phyloP scores from a whole-genome alignment of 2,113 vertebrate species.

The Carassius auratus region DNA sequence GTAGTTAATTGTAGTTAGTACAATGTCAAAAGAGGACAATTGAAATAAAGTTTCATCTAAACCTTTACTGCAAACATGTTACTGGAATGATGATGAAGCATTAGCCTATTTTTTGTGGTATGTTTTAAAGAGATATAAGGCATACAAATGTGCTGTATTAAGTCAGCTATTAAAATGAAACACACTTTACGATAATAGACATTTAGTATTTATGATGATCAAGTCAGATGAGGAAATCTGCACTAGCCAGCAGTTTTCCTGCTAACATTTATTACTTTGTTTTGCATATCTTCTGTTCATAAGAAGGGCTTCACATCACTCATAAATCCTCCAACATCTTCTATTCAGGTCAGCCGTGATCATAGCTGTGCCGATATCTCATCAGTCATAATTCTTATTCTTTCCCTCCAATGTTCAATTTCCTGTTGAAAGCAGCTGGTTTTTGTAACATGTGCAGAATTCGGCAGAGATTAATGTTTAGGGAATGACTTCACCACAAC shows the following conservation, averaged over 20 bases:
- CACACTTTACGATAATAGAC: background rate
- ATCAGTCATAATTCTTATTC: background rate
- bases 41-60: no score
- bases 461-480: slow-evolving; percentile 10
- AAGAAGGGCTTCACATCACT: background rate
- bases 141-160: background rate
- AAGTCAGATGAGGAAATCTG: background rate
- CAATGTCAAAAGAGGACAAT: no score
- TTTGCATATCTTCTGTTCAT: background rate
- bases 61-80: background rate
- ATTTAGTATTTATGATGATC: background rate
- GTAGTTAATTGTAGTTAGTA: no score
- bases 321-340: slow-evolving; percentile 5
- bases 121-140: background rate
- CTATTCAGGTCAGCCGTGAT: background rate
- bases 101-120: background rate
- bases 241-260: background rate
- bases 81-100: background rate
- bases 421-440: slow-evolving; percentile 34
- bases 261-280: background rate
- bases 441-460: slow-evolving; percentile 28
- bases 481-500: slow-evolving; percentile 40
- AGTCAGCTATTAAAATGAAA: background rate
- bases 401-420: slow-evolving; percentile 3
- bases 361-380: background rate